Evolutionary conservation across 2,113 vertebrate genomes (phyloP), one percentile per base, ranked within the genome.

Genomic region (Lynx canadensis): DNA sequence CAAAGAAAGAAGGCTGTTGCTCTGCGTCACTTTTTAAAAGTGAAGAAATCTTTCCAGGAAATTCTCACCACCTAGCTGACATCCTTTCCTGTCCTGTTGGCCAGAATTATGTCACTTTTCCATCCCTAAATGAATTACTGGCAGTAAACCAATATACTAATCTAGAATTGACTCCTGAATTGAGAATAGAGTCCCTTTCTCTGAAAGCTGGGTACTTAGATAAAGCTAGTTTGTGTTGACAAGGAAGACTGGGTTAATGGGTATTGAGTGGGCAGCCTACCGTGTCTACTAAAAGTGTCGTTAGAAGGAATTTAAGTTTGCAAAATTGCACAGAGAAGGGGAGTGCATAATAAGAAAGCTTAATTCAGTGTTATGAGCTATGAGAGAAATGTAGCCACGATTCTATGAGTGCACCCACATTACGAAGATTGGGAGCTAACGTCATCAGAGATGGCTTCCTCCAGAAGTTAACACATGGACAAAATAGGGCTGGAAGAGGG

Each of bases 151-250:
- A 94, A 81, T 92, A 50, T 45, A 76, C 10, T 57, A 69, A 93
- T 94, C n/a, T 89, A 92, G 33, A n/a, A 95, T 73, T 84, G 74
- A 94, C 69, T 96, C 21, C 80, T 78, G 36, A 89, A 68, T 78
- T 92, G 71, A 96, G 48, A 96, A 86, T 60, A 50, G 1, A 76
- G 57, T 92, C 57, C 76, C 57, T 76, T 95, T 91, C 23, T 25
- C 21, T 78, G 90, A 74, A 88, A 92, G 55, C 4, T 89, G 52
- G 31, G 69, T 89, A 60, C 81, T 91, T 89, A 95, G 80, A 89
- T 84, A 79, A 92, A 90, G 52, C 57, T 97, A 88, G 50, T 88
- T 96, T 94, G 57, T 76, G 84, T 88, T 97, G 92, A 95, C 68
- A 91, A 91, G 90, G 48, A 96, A 97, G 78, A 92, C 38, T 86